Evolutionary conservation across 2,113 vertebrate genomes (phyloP).

Genomic region (Toxotes chatareus): DNA sequence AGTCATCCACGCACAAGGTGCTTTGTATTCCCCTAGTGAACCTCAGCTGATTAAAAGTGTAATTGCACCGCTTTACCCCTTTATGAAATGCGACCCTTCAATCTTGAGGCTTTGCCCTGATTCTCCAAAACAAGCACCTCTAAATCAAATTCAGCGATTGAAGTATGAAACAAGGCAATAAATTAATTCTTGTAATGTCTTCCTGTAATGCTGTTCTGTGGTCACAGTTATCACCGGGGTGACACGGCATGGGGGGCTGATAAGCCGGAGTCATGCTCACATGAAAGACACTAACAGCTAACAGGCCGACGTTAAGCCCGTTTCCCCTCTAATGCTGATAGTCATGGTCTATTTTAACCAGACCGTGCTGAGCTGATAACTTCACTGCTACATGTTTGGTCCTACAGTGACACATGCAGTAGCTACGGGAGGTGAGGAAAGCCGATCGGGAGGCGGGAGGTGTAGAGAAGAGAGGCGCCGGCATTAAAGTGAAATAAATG

Average conservation of each 20-base stretch:
- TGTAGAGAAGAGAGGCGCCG: too few relatives aligned
- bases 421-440: slow-evolving; percentile 57
- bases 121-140: slow-evolving; percentile 39
- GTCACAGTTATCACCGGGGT: slow-evolving; percentile 54
- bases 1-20: slow-evolving; percentile 16
- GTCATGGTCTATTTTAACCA: slow-evolving; percentile 73
- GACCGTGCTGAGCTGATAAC: slow-evolving; percentile 56
- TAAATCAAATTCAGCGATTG: slow-evolving; percentile 41
- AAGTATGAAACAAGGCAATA: slow-evolving; percentile 51
- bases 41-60: slow-evolving; percentile 45
- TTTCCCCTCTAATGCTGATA: slow-evolving; percentile 57
- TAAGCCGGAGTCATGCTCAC: slow-evolving; percentile 53
- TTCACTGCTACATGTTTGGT: slow-evolving; percentile 35
- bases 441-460: slow-evolving; percentile 45
- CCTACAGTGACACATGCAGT: slow-evolving; percentile 7
- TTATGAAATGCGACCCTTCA: slow-evolving; percentile 56
- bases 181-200: slow-evolving; percentile 52
- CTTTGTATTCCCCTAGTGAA: slow-evolving; percentile 34
- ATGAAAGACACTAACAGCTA: slow-evolving; percentile 51
- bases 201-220: slow-evolving; percentile 40
- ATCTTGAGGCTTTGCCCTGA: slow-evolving; percentile 43
- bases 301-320: slow-evolving; percentile 45
- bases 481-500: slow-evolving; percentile 41
- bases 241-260: slow-evolving; percentile 27
- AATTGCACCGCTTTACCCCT: slow-evolving; percentile 40